These are phyloP conservation scores for Phrynosoma platyrhinos DNA, from an alignment of 2,113 vertebrate species.

Conservation along the genomic window DNA sequence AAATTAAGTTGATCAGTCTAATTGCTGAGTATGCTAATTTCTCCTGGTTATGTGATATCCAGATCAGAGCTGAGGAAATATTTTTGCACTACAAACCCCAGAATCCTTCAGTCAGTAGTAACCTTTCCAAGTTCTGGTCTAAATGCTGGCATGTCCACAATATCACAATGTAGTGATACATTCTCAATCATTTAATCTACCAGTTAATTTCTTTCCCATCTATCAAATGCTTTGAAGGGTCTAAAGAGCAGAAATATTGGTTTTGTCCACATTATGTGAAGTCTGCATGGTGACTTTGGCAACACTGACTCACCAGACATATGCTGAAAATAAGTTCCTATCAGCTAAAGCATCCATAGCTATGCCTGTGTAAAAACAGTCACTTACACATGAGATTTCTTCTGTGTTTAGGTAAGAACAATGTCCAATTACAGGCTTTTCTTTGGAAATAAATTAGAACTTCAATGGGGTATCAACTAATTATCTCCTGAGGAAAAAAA, in stretches of 20 bases:
- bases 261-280: background rate
- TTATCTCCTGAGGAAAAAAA: conserved; percentile 46
- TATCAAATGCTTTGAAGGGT: background rate
- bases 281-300: background rate
- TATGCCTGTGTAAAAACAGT: conserved; percentile 23
- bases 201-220: background rate
- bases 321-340: conserved; percentile 17
- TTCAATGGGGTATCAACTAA: conserved; percentile 48
- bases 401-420: conserved; percentile 29
- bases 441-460: conserved; percentile 63
- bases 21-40: background rate
- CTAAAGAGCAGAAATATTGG: background rate
- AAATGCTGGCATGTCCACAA: background rate
- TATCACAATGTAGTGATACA: background rate
- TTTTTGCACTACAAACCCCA: no score
- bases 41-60: background rate
- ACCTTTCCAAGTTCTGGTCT: no score
- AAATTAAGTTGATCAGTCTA: no score
- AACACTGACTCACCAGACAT: background rate
- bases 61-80: no score
- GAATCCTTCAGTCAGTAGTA: no score
- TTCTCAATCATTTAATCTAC: background rate
- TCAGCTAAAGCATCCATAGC: conserved; percentile 4
- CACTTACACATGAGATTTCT: conserved; percentile 45
- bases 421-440: conserved; percentile 51